These are phyloP conservation scores for Alsophila aescularia DNA, from an alignment of 2,888 invertebrate genomes.

Conservation along the genomic window DNA sequence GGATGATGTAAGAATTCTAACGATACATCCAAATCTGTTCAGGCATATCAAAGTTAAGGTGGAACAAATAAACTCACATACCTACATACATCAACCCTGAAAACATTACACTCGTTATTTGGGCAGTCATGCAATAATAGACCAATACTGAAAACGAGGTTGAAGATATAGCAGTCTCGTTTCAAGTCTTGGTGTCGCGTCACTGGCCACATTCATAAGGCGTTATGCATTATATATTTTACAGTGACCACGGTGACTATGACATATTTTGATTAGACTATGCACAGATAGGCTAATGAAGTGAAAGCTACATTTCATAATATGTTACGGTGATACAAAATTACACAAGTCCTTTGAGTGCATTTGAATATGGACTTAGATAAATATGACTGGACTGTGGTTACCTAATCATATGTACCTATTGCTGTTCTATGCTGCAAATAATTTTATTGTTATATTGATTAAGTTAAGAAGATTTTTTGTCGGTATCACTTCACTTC, in stretches of 20 bases:
- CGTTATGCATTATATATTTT: slow-evolving; percentile 24
- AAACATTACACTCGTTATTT: no score
- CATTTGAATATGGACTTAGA: slow-evolving; percentile 40
- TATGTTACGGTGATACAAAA: slow-evolving; percentile 39
- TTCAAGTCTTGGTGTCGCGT: slow-evolving; percentile 22
- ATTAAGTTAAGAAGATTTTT: not conserved
- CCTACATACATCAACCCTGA: no score
- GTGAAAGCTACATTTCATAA: slow-evolving; percentile 42
- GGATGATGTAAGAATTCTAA: no score
- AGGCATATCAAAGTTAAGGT: no score
- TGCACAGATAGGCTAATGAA: slow-evolving; percentile 41
- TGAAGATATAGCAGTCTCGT: no score
- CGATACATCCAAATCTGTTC: no score
- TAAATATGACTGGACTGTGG: slow-evolving; percentile 25
- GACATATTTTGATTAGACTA: slow-evolving; percentile 53
- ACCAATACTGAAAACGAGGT: no score
- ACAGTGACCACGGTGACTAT: slow-evolving; percentile 33
- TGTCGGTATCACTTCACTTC: not conserved
- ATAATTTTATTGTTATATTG: not conserved
- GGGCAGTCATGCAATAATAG: no score
- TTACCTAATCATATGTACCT: slow-evolving; percentile 11
- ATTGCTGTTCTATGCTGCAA: not conserved
- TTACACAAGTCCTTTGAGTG: slow-evolving; percentile 33
- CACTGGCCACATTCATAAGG: slow-evolving; percentile 30
- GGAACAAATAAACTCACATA: no score